These are phyloP conservation scores for Alouatta palliata DNA, from an alignment of 2,113 vertebrate genomes.

Conservation along the genomic window DNA sequence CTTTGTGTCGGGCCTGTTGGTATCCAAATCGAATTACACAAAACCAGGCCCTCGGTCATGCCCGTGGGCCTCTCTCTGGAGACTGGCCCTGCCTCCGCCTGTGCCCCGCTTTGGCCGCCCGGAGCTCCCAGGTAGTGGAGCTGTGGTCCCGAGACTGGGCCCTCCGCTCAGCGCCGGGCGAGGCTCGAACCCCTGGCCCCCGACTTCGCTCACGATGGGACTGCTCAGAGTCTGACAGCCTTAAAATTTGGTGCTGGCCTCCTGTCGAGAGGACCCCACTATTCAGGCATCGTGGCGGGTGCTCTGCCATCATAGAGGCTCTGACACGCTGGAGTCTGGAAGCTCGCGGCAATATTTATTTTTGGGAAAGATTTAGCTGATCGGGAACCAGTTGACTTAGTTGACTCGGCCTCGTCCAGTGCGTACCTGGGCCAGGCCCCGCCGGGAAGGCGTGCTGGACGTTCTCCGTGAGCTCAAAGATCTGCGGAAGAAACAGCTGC, in stretches of 20 bases:
- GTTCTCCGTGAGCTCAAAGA: background rate
- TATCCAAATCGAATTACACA: background rate
- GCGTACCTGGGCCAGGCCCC: background rate
- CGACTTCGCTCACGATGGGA: fast-evolving
- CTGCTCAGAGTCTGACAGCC: background rate
- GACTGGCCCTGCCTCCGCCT: background rate
- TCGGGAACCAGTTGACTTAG: background rate
- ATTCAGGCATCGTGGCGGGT: fast-evolving
- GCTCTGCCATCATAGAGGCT: fast-evolving
- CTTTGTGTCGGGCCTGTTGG: too few species aligned
- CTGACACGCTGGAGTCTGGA: fast-evolving
- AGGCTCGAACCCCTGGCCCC: background rate
- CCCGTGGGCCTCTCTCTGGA: background rate
- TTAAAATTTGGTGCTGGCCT: background rate
- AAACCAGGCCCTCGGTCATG: background rate
- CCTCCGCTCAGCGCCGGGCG: background rate
- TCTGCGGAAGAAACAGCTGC: background rate
- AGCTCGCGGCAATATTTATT: background rate
- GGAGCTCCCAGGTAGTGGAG: background rate
- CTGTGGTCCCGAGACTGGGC: background rate
- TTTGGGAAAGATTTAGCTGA: background rate
- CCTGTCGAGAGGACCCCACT: background rate
- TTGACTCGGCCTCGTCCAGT: background rate
- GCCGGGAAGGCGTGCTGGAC: background rate
- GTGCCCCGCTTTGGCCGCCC: fast-evolving